Conservation (phyloP, 1,140 invertebrate genomes). For the Stegodyphus mimosarum region DNA sequence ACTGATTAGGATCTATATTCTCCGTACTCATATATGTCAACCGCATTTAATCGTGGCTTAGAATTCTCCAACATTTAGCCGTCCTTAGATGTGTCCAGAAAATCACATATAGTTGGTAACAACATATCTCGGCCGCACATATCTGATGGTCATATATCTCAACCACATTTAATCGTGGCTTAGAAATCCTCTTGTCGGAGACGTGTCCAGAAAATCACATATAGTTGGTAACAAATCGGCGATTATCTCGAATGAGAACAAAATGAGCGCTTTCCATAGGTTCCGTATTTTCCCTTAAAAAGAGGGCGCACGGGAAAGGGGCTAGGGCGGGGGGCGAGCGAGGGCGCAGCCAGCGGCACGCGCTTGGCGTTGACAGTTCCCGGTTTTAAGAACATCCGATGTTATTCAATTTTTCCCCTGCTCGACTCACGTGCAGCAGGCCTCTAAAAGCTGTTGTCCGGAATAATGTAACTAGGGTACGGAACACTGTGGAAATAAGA, state of each 20-base stretch:
- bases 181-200: background rate
- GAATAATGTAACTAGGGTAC: conserved; percentile 52
- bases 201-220: background rate
- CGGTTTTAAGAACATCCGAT: conserved; percentile 57
- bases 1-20: too few relatives aligned
- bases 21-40: background rate
- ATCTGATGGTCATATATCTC: background rate
- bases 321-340: background rate
- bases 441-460: conserved; percentile 55
- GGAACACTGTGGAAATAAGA: conserved; percentile 46
- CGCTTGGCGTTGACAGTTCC: conserved; percentile 54
- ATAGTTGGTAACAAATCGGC: background rate
- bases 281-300: background rate
- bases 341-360: conserved; percentile 27
- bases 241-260: background rate
- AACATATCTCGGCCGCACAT: too few relatives aligned
- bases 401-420: conserved; percentile 59
- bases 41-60: background rate
- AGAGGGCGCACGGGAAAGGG: background rate
- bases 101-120: background rate
- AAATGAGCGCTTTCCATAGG: background rate
- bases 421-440: background rate
- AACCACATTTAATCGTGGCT: background rate
- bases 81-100: background rate
- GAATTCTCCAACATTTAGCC: background rate